Conservation (phyloP, 2,888 invertebrate genomes). For the Plebejus argus region DNA sequence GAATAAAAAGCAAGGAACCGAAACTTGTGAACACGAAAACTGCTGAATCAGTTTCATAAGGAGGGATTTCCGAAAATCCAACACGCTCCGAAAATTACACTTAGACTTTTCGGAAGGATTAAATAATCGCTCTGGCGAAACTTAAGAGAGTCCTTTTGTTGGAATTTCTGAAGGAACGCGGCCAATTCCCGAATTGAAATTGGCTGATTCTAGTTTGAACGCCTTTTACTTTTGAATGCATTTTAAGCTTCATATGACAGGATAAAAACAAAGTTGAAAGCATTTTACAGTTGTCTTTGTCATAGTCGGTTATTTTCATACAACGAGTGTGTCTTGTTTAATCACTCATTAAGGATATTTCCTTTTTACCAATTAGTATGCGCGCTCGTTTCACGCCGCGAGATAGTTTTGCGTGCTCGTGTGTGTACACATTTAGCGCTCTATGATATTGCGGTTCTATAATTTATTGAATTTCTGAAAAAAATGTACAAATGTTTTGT, state of each 20-base stretch:
- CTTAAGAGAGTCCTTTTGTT: conserved; percentile 1
- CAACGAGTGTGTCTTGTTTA: conserved; percentile 55
- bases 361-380: conserved; percentile 73
- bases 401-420: conserved; percentile 52
- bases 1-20: not conserved
- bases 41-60: conserved; percentile 16
- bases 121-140: conserved; percentile 2
- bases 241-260: not conserved
- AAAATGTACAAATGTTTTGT: too few species aligned
- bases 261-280: conserved; percentile 12
- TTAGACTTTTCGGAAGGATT: conserved; percentile 15
- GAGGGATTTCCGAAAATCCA: not conserved
- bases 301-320: conserved; percentile 17
- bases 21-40: conserved; percentile 24
- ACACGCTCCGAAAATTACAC: conserved; percentile 5
- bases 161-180: conserved; percentile 3
- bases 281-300: conserved; percentile 26
- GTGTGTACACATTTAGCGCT: conserved; percentile 48
- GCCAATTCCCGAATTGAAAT: not conserved
- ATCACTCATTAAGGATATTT: conserved; percentile 77
- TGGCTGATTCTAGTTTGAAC: not conserved
- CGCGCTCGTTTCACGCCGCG: conserved; percentile 63
- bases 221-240: not conserved
- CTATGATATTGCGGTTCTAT: not conserved
- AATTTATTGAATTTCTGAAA: too few species aligned